Conservation (phyloP, 2,888 invertebrate genomes). For the Hemistola chrysoprasaria region DNA sequence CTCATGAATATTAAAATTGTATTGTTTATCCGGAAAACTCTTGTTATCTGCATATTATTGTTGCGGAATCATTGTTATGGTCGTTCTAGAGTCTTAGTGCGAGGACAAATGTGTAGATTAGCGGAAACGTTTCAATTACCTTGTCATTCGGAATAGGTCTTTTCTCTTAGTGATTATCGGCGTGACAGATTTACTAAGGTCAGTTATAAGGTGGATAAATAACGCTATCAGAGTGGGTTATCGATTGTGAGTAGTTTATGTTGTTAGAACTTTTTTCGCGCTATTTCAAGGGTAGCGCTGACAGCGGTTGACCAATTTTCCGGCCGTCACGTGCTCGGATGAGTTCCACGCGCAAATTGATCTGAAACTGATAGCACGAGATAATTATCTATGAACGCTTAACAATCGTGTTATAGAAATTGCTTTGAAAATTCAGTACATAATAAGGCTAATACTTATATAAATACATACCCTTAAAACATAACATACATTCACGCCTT, state of each 20-base stretch:
- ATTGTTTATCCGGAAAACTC: slow-evolving; percentile 59
- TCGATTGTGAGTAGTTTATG: slow-evolving; percentile 12
- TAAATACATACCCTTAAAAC: no score
- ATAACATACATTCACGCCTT: no score
- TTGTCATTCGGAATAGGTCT: slow-evolving; percentile 48
- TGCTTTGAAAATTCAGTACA: no score
- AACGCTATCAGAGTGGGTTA: slow-evolving; percentile 6
- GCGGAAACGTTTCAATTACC: slow-evolving; percentile 63
- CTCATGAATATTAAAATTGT: slow-evolving; percentile 63
- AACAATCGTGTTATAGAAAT: no score
- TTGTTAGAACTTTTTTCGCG: slow-evolving; percentile 20
- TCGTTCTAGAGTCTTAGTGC: slow-evolving; percentile 58
- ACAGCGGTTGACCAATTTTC: slow-evolving; percentile 35
- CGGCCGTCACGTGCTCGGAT: slow-evolving; percentile 34
- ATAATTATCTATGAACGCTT: no score
- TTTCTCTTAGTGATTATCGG: slow-evolving; percentile 40
- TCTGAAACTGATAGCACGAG: slow-evolving; percentile 1
- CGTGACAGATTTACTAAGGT: slow-evolving; percentile 38
- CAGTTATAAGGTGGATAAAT: slow-evolving; percentile 9
- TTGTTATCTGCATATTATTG: slow-evolving; percentile 64
- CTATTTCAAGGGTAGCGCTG: slow-evolving; percentile 26
- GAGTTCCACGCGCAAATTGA: slow-evolving; percentile 18
- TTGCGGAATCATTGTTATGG: slow-evolving; percentile 71
- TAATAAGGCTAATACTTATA: no score
- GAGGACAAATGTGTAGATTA: slow-evolving; percentile 57